Percentiles rank a stretch among this genome's conserved stretches.
Evolutionary conservation across 2,113 vertebrate genomes (phyloP).

Genomic region (Microcebus griseorufus): DNA sequence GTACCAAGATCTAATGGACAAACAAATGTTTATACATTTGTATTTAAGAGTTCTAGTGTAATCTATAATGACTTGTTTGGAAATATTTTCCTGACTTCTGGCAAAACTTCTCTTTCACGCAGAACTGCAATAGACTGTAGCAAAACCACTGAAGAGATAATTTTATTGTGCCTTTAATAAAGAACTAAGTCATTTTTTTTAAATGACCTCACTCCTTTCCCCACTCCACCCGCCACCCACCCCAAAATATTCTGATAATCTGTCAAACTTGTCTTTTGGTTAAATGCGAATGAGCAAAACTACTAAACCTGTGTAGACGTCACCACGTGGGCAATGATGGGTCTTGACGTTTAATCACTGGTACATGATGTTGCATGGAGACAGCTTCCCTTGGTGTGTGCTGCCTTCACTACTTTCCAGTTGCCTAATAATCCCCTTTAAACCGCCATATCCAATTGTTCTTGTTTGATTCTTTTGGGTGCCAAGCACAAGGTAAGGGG

Average conservation of each 20-base stretch:
- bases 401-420: conserved; percentile 52
- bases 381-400: conserved; percentile 34
- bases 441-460: conserved; percentile 34
- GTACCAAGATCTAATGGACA: not conserved
- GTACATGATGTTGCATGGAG: not conserved
- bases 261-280: conserved; percentile 54
- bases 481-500: not conserved
- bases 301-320: not conserved
- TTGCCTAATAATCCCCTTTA: conserved; percentile 51
- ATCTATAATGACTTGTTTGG: conserved; percentile 42
- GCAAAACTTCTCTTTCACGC: not conserved
- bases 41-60: conserved; percentile 29
- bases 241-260: conserved; percentile 46
- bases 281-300: conserved; percentile 23
- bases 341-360: conserved; percentile 52
- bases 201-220: conserved; percentile 61
- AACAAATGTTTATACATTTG: conserved; percentile 7
- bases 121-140: not conserved
- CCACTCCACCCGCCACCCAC: not conserved
- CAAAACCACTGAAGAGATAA: conserved; percentile 29
- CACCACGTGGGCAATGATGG: not conserved
- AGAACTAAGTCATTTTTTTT: conserved; percentile 46
- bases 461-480: conserved; percentile 41
- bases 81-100: conserved; percentile 8
- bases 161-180: conserved; percentile 23